Conservation (phyloP, 2,113 vertebrate species). For the Globicephala melas region DNA sequence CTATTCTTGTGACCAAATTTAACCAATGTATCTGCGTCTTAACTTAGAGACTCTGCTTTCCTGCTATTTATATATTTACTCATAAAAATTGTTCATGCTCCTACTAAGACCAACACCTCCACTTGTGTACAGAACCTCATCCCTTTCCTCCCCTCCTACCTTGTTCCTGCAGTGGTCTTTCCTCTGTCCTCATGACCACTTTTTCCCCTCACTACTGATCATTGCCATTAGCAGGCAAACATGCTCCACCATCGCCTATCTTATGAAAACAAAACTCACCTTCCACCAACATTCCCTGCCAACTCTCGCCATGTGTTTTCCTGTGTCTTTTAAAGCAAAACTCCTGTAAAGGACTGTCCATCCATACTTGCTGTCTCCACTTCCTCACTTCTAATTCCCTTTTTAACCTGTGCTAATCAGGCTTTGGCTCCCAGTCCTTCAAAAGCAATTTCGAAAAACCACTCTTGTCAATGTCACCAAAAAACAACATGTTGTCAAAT, state of each 20-base stretch:
- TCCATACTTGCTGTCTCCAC: not conserved
- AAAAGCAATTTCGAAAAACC: conserved; percentile 14
- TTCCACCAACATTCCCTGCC: not conserved
- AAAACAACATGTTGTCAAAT: not conserved
- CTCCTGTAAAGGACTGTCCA: not conserved
- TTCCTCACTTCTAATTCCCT: not conserved
- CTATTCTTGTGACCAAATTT: not conserved
- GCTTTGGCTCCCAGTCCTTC: not conserved
- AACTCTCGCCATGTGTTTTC: not conserved
- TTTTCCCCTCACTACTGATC: not conserved
- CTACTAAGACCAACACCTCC: not conserved
- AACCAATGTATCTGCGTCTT: not conserved
- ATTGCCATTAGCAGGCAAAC: not conserved
- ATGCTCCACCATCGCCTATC: not conserved
- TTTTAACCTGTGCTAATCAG: conserved; percentile 1
- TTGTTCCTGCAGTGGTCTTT: not conserved
- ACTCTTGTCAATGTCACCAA: not conserved
- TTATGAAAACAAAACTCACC: not conserved
- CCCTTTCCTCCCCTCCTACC: not conserved
- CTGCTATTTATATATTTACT: not conserved
- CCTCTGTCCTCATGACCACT: not conserved
- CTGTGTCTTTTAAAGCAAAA: conserved; percentile 10
- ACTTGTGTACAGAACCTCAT: too few relatives aligned
- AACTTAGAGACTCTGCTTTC: not conserved
- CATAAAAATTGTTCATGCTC: not conserved